Base-by-base conservation (phyloP, 2,888 invertebrate genomes). In the Shargacucullia verbasci region DNA sequence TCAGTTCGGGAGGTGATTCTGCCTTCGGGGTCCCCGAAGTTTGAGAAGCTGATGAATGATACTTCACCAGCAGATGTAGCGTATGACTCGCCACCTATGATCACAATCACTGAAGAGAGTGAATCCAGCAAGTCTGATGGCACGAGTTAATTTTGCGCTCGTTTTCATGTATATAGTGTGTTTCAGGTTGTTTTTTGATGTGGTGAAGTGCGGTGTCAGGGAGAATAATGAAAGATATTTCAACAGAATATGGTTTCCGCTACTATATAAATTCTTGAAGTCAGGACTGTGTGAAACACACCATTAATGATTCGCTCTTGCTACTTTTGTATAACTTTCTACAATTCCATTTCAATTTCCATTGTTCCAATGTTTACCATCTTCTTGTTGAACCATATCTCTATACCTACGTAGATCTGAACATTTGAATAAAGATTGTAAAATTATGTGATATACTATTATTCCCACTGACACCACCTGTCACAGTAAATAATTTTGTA, bases 1-100 rank as follows among this genome's bases (percentile, higher is more conserved):
- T 92, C 95, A 55, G 93, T 95, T 10, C 94, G 94, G 69, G 95
- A 95, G 40, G 92, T 88, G 11, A 92, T 95, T 40, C 74, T 94
- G 3, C 93, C 95, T 0, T 85, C 89, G 20, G 89, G 90, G 1
- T 94, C 94, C n/a, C 95, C 95, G 0, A 95, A 95, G 74, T 95
- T 95, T 77, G 95, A 95, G 79, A 93, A 94, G 66, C 81, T 95
- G 14, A 89, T 87, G 60, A 95, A 95, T 78, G 95, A 95, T 45
- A 87, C 89, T 34, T 95, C 95, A 37, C 86, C 90, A 8, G 84
- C 82, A 44, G 91, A 90, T 25, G 77, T 72, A 13, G 75, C 76
- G 31, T 91, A 85, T 35, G 86, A 88, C 50, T 81, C 87, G 10
- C 89, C 90, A 1, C 94, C 94, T 0, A 88, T 94, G 90, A 94